Percentiles rank a stretch among this genome's conserved stretches.
phyloP scores from a whole-genome alignment of 2,888 invertebrate species.

The Rhodophaea formosa region DNA sequence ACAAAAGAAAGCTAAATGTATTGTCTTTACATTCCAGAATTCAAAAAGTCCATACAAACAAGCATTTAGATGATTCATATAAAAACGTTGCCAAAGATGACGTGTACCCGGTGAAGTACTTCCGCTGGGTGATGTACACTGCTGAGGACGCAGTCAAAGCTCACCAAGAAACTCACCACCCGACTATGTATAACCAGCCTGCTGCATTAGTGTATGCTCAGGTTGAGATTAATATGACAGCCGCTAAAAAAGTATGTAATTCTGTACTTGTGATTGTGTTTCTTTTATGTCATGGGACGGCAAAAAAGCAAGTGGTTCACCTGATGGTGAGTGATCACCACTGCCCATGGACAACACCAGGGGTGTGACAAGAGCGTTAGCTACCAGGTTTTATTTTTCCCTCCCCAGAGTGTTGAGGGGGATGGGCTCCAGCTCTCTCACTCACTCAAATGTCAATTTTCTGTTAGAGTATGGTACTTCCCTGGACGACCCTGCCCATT shows the following conservation, averaged over 20 bases:
- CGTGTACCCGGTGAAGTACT: conserved; percentile 84
- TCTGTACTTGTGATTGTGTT: neutral
- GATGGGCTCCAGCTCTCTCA: no score
- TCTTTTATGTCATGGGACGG: no score
- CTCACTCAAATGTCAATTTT: no score
- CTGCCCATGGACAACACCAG: no score
- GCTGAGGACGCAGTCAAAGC: conserved; percentile 88
- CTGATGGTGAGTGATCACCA: no score
- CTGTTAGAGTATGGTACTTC: no score
- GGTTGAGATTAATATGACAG: conserved; percentile 91
- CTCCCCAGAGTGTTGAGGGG: no score
- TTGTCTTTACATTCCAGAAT: conserved; percentile 49
- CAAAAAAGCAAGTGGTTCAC: no score
- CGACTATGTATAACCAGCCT: conserved; percentile 89
- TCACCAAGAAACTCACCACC: conserved; percentile 91
- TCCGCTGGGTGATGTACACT: conserved; percentile 79
- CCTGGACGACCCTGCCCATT: no score
- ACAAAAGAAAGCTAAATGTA: no score
- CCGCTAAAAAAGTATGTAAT: conserved; percentile 79
- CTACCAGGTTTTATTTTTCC: no score
- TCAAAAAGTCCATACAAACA: conserved; percentile 61
- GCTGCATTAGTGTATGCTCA: conserved; percentile 85
- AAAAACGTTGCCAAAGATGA: conserved; percentile 74
- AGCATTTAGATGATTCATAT: conserved; percentile 80
- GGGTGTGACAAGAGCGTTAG: no score